Evolutionary conservation across 2,113 vertebrate species (phyloP).

Genomic region (Brachypodius melanocephalos): DNA sequence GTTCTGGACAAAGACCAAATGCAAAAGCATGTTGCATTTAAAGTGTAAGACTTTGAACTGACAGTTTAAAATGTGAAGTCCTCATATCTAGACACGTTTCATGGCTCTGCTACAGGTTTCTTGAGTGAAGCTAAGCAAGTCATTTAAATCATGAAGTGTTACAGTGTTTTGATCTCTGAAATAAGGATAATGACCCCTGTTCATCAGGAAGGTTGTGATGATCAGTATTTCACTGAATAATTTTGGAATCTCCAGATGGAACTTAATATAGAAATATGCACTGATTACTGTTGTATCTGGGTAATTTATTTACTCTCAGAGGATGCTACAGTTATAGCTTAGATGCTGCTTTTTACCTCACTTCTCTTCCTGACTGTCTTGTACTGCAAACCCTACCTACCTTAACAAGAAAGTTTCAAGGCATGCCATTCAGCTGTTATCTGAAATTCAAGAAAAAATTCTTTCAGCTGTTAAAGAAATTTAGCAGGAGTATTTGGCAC

Average conservation of each 20-base stretch:
- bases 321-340: neutral
- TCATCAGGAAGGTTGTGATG: neutral
- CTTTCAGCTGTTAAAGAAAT: conserved; percentile 25
- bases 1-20: conserved; percentile 16
- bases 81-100: neutral
- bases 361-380: neutral
- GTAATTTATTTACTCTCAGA: neutral
- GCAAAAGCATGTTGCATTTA: neutral
- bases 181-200: neutral
- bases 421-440: neutral
- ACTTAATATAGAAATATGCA: neutral
- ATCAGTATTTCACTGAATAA: neutral
- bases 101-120: neutral
- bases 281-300: neutral
- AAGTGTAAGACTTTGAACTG: neutral
- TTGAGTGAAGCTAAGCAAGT: neutral
- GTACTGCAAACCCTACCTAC: neutral
- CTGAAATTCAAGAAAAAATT: neutral
- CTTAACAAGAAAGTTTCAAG: neutral
- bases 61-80: neutral
- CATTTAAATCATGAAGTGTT: neutral
- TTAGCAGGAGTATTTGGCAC: neutral
- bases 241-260: neutral
- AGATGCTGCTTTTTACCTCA: neutral
- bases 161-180: conserved; percentile 1